These are phyloP conservation scores for Parazoanthus swiftii DNA, from an alignment of 92 coral and sea anemone genomes.

Conservation along the genomic window DNA sequence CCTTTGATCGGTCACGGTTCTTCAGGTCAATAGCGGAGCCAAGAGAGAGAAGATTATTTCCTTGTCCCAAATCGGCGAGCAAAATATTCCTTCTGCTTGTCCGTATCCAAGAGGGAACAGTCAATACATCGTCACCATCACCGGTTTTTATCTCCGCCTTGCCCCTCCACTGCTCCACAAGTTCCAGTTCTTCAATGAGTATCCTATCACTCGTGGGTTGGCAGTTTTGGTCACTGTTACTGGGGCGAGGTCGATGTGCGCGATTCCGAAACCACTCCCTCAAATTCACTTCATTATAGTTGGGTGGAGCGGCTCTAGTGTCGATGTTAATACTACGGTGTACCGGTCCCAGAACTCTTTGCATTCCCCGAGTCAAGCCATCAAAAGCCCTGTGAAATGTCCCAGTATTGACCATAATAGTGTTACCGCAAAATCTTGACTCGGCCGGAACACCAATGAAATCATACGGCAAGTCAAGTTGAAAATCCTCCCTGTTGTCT, in stretches of 20 bases:
- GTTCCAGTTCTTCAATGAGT: slow-evolving; percentile 47
- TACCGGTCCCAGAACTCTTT: slow-evolving; percentile 15
- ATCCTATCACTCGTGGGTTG: slow-evolving; percentile 52
- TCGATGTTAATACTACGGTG: slow-evolving; percentile 47
- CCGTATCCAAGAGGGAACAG: slow-evolving; percentile 37
- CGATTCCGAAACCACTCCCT: slow-evolving; percentile 9
- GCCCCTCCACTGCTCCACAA: neutral
- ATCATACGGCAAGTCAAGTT: slow-evolving; percentile 49
- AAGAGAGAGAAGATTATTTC: slow-evolving; percentile 51
- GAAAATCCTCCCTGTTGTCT: slow-evolving; percentile 34
- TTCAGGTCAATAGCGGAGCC: slow-evolving; percentile 44
- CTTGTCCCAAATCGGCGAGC: slow-evolving; percentile 48
- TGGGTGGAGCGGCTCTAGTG: slow-evolving; percentile 35
- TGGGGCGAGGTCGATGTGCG: neutral
- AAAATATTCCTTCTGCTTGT: slow-evolving; percentile 22
- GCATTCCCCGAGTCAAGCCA: slow-evolving; percentile 18
- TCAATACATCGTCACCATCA: slow-evolving; percentile 49
- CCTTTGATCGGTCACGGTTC: slow-evolving; percentile 16
- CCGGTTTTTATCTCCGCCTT: slow-evolving; percentile 48
- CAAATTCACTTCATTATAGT: slow-evolving; percentile 48
- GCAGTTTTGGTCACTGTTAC: neutral
- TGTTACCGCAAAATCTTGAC: slow-evolving; percentile 52
- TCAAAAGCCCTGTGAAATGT: slow-evolving; percentile 42
- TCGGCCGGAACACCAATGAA: slow-evolving; percentile 47
- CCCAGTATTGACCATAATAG: slow-evolving; percentile 45